These are phyloP conservation scores for Eudasyphora cyanicolor DNA, from an alignment of 2,888 invertebrate species.

Conservation along the genomic window DNA sequence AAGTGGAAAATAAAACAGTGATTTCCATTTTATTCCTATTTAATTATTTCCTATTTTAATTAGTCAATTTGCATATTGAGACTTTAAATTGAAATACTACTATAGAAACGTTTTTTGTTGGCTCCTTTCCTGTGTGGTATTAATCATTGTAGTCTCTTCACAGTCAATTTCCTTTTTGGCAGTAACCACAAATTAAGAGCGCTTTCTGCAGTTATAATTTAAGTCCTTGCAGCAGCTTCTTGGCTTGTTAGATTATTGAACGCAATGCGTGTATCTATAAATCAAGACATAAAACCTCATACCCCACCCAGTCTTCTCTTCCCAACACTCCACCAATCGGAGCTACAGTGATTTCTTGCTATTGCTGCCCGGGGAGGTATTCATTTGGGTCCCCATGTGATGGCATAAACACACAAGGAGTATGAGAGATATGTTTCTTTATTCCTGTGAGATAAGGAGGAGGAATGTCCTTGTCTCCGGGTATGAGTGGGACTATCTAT, in stretches of 20 bases:
- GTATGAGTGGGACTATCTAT: constrained; percentile 11
- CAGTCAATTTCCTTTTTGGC: background rate
- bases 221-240: constrained; percentile 15
- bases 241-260: constrained; percentile 27
- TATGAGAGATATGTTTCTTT: background rate
- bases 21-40: too few relatives aligned
- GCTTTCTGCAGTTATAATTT: constrained; percentile 25
- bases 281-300: constrained; percentile 46
- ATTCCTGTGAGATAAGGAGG: background rate
- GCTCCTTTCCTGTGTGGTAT: too few relatives aligned
- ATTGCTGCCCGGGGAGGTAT: background rate
- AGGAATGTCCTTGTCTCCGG: background rate
- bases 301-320: too few relatives aligned
- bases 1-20: too few relatives aligned
- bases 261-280: constrained; percentile 59
- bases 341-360: constrained; percentile 9
- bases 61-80: too few relatives aligned
- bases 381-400: background rate
- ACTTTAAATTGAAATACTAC: too few relatives aligned
- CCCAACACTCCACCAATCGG: too few relatives aligned
- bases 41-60: too few relatives aligned
- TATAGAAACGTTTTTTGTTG: too few relatives aligned
- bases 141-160: background rate
- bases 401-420: too few relatives aligned
- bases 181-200: background rate